A percentile compares a stretch with the other conserved stretches of the same genome.
Conservation (phyloP, 2,888 invertebrate species). For the Rhogogaster chlorosoma region DNA sequence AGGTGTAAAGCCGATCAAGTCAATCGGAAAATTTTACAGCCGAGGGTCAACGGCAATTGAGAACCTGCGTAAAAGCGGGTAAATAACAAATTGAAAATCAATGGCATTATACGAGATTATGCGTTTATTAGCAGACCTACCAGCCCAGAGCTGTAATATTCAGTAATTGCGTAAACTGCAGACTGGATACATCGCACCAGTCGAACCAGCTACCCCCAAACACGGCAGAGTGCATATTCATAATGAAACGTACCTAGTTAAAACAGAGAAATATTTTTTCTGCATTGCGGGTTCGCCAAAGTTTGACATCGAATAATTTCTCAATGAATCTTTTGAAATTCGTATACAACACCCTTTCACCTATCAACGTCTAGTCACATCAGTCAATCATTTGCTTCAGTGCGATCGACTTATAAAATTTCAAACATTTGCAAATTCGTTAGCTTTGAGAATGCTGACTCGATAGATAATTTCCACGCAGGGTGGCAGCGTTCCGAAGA, state of each 20-base stretch:
- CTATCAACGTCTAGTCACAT: too few relatives aligned
- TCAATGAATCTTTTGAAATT: too few relatives aligned
- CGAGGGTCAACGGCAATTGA: slow-evolving; percentile 55
- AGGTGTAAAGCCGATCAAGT: slow-evolving; percentile 17
- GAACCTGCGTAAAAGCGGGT: slow-evolving; percentile 60
- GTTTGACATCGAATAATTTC: neutral
- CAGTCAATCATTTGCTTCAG: too few relatives aligned
- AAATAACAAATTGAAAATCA: slow-evolving; percentile 71
- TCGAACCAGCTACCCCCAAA: neutral
- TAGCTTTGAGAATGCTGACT: too few relatives aligned
- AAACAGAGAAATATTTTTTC: neutral
- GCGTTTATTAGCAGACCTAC: slow-evolving; percentile 67
- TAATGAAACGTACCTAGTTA: slow-evolving; percentile 10
- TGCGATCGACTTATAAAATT: too few relatives aligned
- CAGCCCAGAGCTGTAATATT: slow-evolving; percentile 69
- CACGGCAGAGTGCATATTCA: neutral
- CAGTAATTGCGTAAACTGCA: slow-evolving; percentile 68
- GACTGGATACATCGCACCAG: slow-evolving; percentile 6
- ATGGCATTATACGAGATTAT: slow-evolving; percentile 69
- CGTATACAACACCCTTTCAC: too few relatives aligned
- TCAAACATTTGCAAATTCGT: too few relatives aligned
- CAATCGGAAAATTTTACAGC: neutral
- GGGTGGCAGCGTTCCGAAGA: neutral
- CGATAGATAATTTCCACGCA: too few relatives aligned
- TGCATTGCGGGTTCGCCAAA: neutral